Evolutionary conservation across 2,888 invertebrate genomes (phyloP).

Genomic region (Cephus spinipes): DNA sequence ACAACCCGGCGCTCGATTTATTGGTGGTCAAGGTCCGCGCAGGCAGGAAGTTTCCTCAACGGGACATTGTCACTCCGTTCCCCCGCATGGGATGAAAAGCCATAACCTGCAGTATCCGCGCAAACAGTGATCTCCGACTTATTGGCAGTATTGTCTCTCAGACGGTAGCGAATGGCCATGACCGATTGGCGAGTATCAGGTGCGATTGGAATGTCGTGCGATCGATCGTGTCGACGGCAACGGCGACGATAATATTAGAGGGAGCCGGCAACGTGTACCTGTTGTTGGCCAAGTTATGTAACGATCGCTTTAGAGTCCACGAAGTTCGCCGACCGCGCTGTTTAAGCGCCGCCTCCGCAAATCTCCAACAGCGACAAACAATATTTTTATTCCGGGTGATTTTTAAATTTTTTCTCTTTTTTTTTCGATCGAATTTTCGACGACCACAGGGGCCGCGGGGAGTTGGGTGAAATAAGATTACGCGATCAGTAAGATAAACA

Average conservation of each 20-base stretch:
- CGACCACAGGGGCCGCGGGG: neutral
- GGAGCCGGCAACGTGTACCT: neutral
- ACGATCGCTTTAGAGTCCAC: neutral
- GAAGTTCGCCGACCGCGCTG: neutral
- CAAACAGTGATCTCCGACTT: neutral
- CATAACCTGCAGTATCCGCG: neutral
- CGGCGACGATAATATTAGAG: neutral
- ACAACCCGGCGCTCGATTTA: neutral
- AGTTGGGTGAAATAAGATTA: too few relatives aligned
- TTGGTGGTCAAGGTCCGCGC: neutral
- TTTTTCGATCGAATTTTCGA: neutral
- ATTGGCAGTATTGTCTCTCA: neutral
- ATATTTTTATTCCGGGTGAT: neutral
- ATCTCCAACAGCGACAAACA: neutral
- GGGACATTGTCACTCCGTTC: neutral
- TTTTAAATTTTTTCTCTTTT: neutral
- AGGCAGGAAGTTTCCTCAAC: neutral
- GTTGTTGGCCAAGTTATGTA: neutral
- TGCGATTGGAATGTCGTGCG: neutral
- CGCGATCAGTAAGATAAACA: neutral
- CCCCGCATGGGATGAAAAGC: neutral
- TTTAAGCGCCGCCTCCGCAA: neutral
- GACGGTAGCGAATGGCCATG: neutral
- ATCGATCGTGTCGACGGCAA: neutral
- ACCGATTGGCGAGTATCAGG: neutral